Evolutionary conservation across 2,888 invertebrate genomes (phyloP), one percentile per base, ranked within the genome.

Genomic region (Thymelicus acteon): DNA sequence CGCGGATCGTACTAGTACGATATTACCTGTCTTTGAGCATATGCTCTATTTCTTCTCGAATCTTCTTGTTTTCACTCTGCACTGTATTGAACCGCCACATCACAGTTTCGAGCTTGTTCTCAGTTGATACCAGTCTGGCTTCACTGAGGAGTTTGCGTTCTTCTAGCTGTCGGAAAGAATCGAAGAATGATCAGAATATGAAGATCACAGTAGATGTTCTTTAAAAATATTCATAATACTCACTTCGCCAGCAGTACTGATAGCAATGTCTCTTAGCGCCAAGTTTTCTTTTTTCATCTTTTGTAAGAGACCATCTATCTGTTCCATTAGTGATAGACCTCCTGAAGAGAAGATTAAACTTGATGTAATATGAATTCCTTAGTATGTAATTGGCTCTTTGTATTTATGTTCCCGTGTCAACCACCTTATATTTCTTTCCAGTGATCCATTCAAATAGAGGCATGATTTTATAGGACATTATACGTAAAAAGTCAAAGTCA

Each of bases 11-110:
- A 7, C 8, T 44, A 44, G 8, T 8, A 12, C 3, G 12, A 37
- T 31, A 19, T 74, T 6, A 94, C 95, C 95, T 94, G 81, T 97
- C 97, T 77, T 95, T 96, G 0, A 97, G 88, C 83, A 97, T 94
- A 77, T 96, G 95, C 71, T 97, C 96, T 44, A 98, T 97, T 80
- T 97, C 95, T n/a, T 95, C 94, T 37, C 97, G 87, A 5, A 97
- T 92, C 73, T 89, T 91, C 68, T 89, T 88, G 81, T 97, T 97
- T 73, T 95, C 94, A 0, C 93, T 89, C 68, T 96, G 94, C 0
- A 96, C 89, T 0, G 85, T 80, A 79, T 96, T 96, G 83, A 96
- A 96, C 74, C 95, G 91, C 72, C 95, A 91, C 71, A 94, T 95
- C n/a, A 95, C 95, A 2, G 94, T 92, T 71, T 96, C 96, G 15